A percentile compares a stretch with the other conserved stretches of the same genome.
phyloP scores from a whole-genome alignment of 2,113 vertebrate species.

The Atlantisia rogersi region DNA sequence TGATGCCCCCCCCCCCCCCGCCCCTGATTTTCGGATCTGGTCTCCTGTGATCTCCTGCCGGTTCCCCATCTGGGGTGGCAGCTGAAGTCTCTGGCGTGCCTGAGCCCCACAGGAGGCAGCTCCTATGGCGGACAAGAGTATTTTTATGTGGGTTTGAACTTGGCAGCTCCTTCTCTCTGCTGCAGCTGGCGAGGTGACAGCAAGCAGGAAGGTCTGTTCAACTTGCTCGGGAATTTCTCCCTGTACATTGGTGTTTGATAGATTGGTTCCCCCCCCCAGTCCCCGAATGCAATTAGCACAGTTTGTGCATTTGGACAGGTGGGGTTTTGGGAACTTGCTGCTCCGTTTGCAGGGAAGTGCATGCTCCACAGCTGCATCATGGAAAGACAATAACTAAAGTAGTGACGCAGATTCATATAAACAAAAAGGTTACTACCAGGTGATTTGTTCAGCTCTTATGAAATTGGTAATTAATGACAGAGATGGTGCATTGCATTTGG shows the following conservation, averaged over 20 bases:
- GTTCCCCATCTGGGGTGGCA: neutral
- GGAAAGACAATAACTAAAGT: conserved; percentile 34
- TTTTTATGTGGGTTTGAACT: neutral
- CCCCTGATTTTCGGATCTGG: neutral
- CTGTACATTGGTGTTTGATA: neutral
- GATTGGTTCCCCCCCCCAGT: neutral
- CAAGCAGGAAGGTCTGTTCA: neutral
- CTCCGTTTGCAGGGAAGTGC: neutral
- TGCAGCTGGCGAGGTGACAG: neutral
- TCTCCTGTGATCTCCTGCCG: neutral
- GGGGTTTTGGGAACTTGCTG: conserved; percentile 16
- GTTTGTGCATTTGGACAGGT: neutral
- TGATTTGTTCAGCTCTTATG: conserved; percentile 2
- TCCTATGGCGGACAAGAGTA: neutral
- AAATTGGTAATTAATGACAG: conserved; percentile 3
- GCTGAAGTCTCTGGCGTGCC: neutral
- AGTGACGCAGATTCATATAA: conserved; percentile 48
- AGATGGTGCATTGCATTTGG: neutral
- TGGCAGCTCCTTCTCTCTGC: neutral
- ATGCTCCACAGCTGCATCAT: neutral
- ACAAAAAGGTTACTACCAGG: neutral
- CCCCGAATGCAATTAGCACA: neutral
- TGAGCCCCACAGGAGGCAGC: neutral
- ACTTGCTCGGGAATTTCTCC: neutral
- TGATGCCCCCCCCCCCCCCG: neutral